These are phyloP conservation scores for Mormyrus proboscirostris DNA, from an alignment of 2,797 vertebrate genomes.

Conservation along the genomic window DNA sequence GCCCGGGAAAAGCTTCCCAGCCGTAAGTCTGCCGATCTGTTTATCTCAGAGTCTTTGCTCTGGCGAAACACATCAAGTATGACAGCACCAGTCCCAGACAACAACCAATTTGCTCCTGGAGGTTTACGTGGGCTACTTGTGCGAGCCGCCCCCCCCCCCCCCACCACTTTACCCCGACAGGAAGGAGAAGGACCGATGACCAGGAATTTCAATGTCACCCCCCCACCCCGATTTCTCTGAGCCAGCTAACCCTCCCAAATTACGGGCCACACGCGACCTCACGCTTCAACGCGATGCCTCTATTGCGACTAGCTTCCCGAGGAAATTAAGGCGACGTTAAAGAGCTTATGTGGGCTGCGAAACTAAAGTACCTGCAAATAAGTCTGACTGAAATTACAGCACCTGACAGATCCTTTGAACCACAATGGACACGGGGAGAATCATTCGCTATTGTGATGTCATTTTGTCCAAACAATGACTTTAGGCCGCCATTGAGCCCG, in stretches of 20 bases:
- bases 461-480: slow-evolving; percentile 1
- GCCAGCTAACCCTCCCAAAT: slow-evolving; percentile 18
- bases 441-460: not conserved
- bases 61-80: slow-evolving; percentile 5
- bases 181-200: slow-evolving; percentile 33
- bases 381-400: slow-evolving; percentile 16
- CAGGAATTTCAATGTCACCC: slow-evolving; percentile 38
- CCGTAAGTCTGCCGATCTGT: slow-evolving; percentile 5
- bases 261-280: not conserved
- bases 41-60: slow-evolving; percentile 1
- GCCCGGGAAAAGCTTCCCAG: not conserved
- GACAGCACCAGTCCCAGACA: slow-evolving; percentile 5
- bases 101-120: slow-evolving; percentile 43
- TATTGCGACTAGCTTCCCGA: not conserved
- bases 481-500: not conserved
- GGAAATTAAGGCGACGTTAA: slow-evolving; percentile 4
- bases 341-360: not conserved
- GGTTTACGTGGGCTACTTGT: slow-evolving; percentile 18
- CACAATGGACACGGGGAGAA: not conserved
- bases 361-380: slow-evolving; percentile 45
- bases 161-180: not conserved
- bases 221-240: slow-evolving; percentile 23
- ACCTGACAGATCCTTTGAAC: not conserved
- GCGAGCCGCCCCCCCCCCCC: slow-evolving; percentile 17
- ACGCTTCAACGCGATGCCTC: not conserved